Evolutionary conservation across 1,140 invertebrate genomes (phyloP).

Genomic region (Drosophila obscura): DNA sequence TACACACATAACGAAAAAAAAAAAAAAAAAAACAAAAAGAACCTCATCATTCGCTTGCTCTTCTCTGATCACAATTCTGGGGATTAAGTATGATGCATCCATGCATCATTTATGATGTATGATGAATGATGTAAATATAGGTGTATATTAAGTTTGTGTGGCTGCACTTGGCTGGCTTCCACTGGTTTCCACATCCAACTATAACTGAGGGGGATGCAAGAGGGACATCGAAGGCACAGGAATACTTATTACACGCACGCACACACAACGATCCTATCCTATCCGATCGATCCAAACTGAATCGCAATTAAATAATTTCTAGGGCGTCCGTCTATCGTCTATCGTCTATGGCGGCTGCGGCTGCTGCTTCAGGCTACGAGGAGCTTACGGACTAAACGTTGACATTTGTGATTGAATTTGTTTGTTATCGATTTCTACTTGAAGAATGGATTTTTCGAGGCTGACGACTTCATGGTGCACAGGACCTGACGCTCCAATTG

Average conservation of each 20-base stretch:
- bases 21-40: constrained; percentile 10
- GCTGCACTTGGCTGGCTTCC: neutral
- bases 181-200: neutral
- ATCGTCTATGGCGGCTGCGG: neutral
- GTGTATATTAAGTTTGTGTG: constrained; percentile 18
- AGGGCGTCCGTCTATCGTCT: too few relatives aligned
- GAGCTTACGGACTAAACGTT: too few relatives aligned
- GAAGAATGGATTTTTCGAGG: constrained; percentile 83
- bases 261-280: too few relatives aligned
- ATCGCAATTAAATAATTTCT: too few relatives aligned
- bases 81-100: constrained; percentile 15
- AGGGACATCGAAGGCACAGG: constrained; percentile 65
- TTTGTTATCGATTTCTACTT: constrained; percentile 41
- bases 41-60: constrained; percentile 8
- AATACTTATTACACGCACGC: constrained; percentile 58
- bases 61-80: constrained; percentile 38
- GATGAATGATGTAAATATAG: constrained; percentile 54
- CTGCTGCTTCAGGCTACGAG: neutral
- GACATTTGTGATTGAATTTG: too few relatives aligned
- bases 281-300: neutral
- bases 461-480: constrained; percentile 83
- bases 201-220: constrained; percentile 1
- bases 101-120: neutral
- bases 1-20: neutral
- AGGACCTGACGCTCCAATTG: constrained; percentile 83